Evolutionary conservation across 1,140 invertebrate species (phyloP), one percentile per base, ranked within the genome.

Genomic region (Macrocentrus cingulum): DNA sequence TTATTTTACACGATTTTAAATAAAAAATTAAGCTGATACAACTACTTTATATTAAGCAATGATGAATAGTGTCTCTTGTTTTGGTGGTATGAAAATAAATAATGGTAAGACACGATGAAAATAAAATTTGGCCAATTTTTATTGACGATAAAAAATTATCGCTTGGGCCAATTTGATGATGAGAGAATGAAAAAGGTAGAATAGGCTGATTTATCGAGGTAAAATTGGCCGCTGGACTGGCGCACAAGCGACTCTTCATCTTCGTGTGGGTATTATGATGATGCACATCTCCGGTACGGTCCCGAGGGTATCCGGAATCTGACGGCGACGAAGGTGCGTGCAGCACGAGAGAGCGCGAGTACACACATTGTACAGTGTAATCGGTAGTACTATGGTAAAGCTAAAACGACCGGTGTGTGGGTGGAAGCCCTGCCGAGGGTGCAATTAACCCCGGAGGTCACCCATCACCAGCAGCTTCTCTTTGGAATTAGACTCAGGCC

Each of bases 371-470:
- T 8, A 39, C 7, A 39, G 13, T 34, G 11, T 11, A 15, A 39
- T 39, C 8, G 8, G 13, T 3, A 39, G 3, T 4, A 39, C 6
- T 6, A 34, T 34, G 11, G 36, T 39, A n/a, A 13, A 39, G 13
- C 36, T 48, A 19, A 48, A 13, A n/a, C 13, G n/a, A n/a, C 19
- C n/a, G 15, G 45, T 20, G 45, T 20, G 61, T 19, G 60, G 29
- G 57, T 37, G n/a, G 60, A 59, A 64, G 60, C 59, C 66, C 63
- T 62, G 66, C 51, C 59, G 63, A 69, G 66, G 66, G 68, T 64
- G 56, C 68, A 72, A 74, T 74, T 72, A 74, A 72, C 65, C 70
- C 16, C 56, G 32, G 62, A 64, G 71, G 70, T 71, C 68, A 72
- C 57, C 65, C 64, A 63, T 68, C 64, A 55, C 42, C 61, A 58